Base-by-base conservation (phyloP, 2,797 vertebrate species). In the Ptychadena robeensis region DNA sequence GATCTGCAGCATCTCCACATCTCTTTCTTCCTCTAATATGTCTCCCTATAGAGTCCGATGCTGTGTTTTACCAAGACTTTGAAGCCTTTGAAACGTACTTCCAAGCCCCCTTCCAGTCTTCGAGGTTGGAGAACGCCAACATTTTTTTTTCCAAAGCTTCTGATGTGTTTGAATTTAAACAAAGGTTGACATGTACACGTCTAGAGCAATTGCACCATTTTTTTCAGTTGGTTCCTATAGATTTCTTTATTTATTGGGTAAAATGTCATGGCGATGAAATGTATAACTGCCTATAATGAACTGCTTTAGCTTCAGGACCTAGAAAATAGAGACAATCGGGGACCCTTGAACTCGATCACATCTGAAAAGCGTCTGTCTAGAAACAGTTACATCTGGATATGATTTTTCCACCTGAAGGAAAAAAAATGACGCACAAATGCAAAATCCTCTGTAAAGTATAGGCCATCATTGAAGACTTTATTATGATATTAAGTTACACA, bases 401-500 rank as follows among this genome's bases (percentile, higher is more conserved):
- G 31, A 67, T 81, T 74, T 28, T 38, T 73, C 40, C 30, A 81
- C 63, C 79, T 73, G 68, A 28, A 81, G 79, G 53, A 64, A 31
- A 80, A 38, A 53, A 71, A 81, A 66, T 27, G 27, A 81, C 40
- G 12, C 34, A 37, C 71, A 81, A 73, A 73, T 35, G 63, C 53
- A 38, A 69, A 80, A 63, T n/a, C n/a, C 67, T 18, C 28, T 38
- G 10, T 2, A 25, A 27, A 25, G 59, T 35, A 12, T 9, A 72
- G 57, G 68, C 38, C 79, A 80, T 72, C 70, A 81, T 11, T 48
- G 31, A 48, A 38, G 61, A 57, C 68, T 81, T 73, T 69, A 79
- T 79, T 72, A 63, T 61, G 30, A 35, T 67, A 74, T 74, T 67
- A 74, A 53, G 79, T 81, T 81, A 48, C 79, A 66, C 79, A 44